These are phyloP conservation scores for Doryteuthis pealeii DNA, from an alignment of 1,140 invertebrate genomes.

Conservation along the genomic window DNA sequence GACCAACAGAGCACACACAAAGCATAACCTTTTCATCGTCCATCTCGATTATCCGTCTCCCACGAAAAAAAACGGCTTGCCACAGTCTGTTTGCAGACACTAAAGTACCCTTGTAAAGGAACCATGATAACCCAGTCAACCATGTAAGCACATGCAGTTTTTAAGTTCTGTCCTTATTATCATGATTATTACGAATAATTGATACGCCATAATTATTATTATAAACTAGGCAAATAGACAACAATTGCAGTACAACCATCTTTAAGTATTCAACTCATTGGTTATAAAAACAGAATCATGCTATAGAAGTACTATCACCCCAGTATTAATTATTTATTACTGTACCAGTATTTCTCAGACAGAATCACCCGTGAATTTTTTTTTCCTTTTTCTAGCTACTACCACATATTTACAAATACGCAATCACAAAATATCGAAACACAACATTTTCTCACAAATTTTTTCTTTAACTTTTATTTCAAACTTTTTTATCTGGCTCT, in stretches of 20 bases:
- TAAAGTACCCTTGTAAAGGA: slow-evolving; percentile 6
- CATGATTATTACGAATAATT: neutral
- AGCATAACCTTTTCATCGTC: slow-evolving; percentile 58
- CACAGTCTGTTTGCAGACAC: neutral
- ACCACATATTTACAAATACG: neutral
- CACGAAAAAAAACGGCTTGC: slow-evolving; percentile 7
- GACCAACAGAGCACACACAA: slow-evolving; percentile 73
- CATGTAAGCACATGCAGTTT: slow-evolving; percentile 8
- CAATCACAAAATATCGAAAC: neutral
- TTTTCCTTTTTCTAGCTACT: too few species aligned
- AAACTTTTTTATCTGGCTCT: neutral
- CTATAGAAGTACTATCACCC: neutral
- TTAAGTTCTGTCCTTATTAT: slow-evolving; percentile 9
- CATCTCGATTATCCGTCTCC: slow-evolving; percentile 23
- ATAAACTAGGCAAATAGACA: too few species aligned
- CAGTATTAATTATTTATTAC: neutral
- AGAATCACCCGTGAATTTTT: slow-evolving; percentile 5
- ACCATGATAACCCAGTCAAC: slow-evolving; percentile 13
- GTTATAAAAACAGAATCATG: neutral
- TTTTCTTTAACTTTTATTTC: neutral
- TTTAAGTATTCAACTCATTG: too few species aligned
- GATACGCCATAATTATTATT: too few species aligned
- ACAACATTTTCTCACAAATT: neutral
- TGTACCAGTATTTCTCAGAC: too few species aligned
- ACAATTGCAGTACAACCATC: neutral